phyloP scores from a whole-genome alignment of 2,888 invertebrate species.

The Apantesis nais region DNA sequence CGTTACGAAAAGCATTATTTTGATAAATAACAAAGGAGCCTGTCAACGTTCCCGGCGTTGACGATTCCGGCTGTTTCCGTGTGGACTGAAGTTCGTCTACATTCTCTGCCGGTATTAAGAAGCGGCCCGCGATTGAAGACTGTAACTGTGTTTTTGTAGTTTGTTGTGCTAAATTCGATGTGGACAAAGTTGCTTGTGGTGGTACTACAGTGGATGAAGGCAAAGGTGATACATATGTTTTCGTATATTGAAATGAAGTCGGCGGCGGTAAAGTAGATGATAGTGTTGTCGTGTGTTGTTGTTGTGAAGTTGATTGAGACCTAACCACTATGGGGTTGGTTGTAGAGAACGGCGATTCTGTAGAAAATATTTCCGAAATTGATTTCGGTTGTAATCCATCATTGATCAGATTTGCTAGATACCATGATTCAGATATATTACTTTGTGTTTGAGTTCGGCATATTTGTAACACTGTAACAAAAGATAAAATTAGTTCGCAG shows the following conservation, averaged over 20 bases:
- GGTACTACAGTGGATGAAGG: conserved; percentile 29
- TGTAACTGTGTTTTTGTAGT: conserved; percentile 11
- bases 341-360: conserved; percentile 63
- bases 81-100: conserved; percentile 9
- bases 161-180: conserved; percentile 17
- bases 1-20: conserved; percentile 52
- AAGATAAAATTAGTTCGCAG: conserved; percentile 3
- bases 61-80: conserved; percentile 13
- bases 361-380: conserved; percentile 74
- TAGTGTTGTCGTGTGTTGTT: conserved; percentile 32
- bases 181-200: background rate
- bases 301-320: conserved; percentile 36
- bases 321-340: conserved; percentile 62
- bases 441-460: conserved; percentile 72
- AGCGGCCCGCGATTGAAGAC: conserved; percentile 16
- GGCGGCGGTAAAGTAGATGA: conserved; percentile 46
- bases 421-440: conserved; percentile 68
- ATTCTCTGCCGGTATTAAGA: conserved; percentile 24
- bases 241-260: conserved; percentile 23
- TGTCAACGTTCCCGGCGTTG: conserved; percentile 27
- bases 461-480: conserved; percentile 77
- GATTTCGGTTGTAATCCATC: conserved; percentile 75
- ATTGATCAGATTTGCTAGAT: conserved; percentile 75
- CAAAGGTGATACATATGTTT: conserved; percentile 18
- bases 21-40: conserved; percentile 62